These are phyloP conservation scores for Hormaphis cornu DNA, from an alignment of 1,140 invertebrate genomes.

Conservation along the genomic window DNA sequence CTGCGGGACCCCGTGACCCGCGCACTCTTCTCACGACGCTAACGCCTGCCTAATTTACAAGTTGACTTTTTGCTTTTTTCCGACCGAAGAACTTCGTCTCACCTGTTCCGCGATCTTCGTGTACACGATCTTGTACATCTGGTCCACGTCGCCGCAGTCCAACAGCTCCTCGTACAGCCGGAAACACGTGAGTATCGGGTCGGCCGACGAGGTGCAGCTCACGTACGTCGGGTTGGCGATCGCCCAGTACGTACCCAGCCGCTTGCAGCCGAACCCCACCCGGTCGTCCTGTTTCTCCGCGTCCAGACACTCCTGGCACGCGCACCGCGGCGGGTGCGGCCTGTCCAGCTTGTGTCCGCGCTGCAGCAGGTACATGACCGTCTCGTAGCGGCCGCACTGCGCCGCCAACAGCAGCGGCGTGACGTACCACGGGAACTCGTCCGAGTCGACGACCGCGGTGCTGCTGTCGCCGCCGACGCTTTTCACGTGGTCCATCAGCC, in stretches of 20 bases:
- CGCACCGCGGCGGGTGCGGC: slow-evolving; percentile 54
- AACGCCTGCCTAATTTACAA: no score
- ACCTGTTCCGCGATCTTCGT: slow-evolving; percentile 47
- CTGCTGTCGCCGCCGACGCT: slow-evolving; percentile 49
- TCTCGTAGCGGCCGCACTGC: slow-evolving; percentile 58
- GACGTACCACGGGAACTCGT: slow-evolving; percentile 57
- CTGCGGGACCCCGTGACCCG: no score
- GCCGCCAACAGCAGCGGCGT: slow-evolving; percentile 64
- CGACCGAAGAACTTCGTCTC: no score
- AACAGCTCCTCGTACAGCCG: slow-evolving; percentile 49
- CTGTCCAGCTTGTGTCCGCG: slow-evolving; percentile 47
- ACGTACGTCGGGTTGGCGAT: slow-evolving; percentile 57
- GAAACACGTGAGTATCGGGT: slow-evolving; percentile 58
- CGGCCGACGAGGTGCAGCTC: slow-evolving; percentile 51
- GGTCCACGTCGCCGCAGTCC: slow-evolving; percentile 44
- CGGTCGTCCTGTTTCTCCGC: slow-evolving; percentile 38
- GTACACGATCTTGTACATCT: slow-evolving; percentile 52
- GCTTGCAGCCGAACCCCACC: slow-evolving; percentile 44
- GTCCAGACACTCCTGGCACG: slow-evolving; percentile 49
- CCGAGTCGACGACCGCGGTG: slow-evolving; percentile 40
- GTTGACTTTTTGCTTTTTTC: no score
- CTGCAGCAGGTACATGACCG: slow-evolving; percentile 55
- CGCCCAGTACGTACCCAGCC: slow-evolving; percentile 51
- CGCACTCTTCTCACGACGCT: no score
- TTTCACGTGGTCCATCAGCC: slow-evolving; percentile 45